Percentiles rank a stretch among this genome's conserved stretches.
Evolutionary conservation across 1,140 invertebrate genomes (phyloP).

Genomic region (Drosophila nikananu): DNA sequence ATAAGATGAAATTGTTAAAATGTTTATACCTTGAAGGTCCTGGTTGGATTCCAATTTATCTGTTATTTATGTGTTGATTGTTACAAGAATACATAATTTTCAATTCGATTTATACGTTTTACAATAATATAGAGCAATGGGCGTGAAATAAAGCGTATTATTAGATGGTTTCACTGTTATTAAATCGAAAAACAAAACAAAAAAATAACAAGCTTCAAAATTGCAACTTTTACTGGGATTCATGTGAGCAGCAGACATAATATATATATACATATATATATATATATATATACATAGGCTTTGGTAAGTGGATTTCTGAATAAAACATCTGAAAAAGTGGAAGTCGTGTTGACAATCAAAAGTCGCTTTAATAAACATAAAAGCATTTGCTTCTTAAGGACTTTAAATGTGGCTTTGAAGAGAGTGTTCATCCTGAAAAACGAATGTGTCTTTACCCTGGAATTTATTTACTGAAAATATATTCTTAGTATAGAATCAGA

Average conservation of each 20-base stretch:
- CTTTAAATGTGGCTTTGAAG: conserved; percentile 17
- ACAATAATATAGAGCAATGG: conserved; percentile 67
- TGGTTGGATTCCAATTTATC: conserved; percentile 86
- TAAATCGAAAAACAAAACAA: not conserved
- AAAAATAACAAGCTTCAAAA: conserved; percentile 29
- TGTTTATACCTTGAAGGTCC: conserved; percentile 85
- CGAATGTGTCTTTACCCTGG: conserved; percentile 14
- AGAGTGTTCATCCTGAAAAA: not conserved
- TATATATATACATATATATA: not conserved
- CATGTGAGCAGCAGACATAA: conserved; percentile 8
- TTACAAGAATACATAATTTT: conserved; percentile 73
- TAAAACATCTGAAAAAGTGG: conserved; percentile 51
- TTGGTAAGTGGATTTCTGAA: conserved; percentile 45
- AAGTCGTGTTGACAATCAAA: conserved; percentile 74
- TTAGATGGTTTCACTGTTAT: conserved; percentile 63
- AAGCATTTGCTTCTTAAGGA: conserved; percentile 59
- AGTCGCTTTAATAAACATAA: conserved; percentile 77
- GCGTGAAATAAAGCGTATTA: conserved; percentile 75
- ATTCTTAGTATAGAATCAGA: too few relatives aligned
- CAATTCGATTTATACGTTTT: conserved; percentile 53
- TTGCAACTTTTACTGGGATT: conserved; percentile 61
- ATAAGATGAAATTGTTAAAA: conserved; percentile 79
- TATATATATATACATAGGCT: not conserved
- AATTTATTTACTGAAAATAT: not conserved
- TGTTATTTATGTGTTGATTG: conserved; percentile 83